Percentiles rank a stretch among this genome's conserved stretches.
phyloP scores from a whole-genome alignment of 2,888 invertebrate genomes.

The Neelides folsomi region DNA sequence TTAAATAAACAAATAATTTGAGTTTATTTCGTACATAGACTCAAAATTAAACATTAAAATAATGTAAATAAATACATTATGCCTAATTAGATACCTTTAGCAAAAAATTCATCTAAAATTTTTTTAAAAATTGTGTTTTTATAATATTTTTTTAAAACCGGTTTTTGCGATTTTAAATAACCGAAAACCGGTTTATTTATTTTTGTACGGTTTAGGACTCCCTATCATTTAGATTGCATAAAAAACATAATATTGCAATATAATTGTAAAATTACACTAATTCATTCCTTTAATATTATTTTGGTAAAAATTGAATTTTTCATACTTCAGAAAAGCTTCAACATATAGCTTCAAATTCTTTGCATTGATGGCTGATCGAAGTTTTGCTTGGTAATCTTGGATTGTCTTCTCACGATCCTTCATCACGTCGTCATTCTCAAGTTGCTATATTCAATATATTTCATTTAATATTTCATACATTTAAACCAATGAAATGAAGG shows the following conservation, averaged over 20 bases:
- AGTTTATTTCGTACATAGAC: too few species aligned
- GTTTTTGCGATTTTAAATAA: neutral
- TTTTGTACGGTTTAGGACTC: too few species aligned
- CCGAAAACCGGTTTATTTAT: too few species aligned
- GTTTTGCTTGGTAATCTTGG: conserved; percentile 58
- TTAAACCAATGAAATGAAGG: too few species aligned
- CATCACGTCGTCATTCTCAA: conserved; percentile 44
- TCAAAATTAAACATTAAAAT: too few species aligned
- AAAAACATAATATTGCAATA: neutral
- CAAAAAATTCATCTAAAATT: too few species aligned
- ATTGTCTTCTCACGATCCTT: conserved; percentile 61
- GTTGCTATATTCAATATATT: conserved; percentile 39
- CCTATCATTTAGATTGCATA: neutral
- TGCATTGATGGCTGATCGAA: conserved; percentile 59
- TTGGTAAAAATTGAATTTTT: neutral
- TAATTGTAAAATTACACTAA: neutral
- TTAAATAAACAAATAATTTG: too few species aligned
- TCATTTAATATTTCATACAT: too few species aligned
- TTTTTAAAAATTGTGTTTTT: too few species aligned
- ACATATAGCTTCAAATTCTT: conserved; percentile 70
- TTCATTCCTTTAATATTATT: neutral
- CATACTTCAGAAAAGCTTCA: conserved; percentile 63
- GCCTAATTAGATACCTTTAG: too few species aligned
- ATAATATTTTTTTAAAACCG: too few species aligned
- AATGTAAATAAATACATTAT: too few species aligned